Base-by-base conservation (phyloP, 1,140 invertebrate species). In the Cyphomyrmex costatus region DNA sequence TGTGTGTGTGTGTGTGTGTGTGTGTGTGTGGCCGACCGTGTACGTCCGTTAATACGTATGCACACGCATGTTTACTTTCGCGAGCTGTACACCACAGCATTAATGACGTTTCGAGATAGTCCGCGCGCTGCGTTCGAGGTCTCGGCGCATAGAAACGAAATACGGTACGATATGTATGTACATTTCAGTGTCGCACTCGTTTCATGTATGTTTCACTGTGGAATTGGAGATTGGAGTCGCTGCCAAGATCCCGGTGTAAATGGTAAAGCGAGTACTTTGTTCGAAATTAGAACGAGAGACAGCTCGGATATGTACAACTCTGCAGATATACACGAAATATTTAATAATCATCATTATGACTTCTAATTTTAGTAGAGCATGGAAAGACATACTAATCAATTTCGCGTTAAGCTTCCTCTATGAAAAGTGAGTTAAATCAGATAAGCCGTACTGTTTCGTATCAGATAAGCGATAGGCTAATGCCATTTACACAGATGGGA, bases 31-130 rank as follows among this genome's bases (percentile, higher is more conserved):
- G 6, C 63, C 36, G 79, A 51, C 36, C 33, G 14, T 27, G 27
- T 30, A 27, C 36, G 24, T 49, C 3, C 49, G 49, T 86, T 63
- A 70, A 42, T 53, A 36, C 27, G 66, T 58, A 21, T 53, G 66
- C 46, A 61, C 68, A 19, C 53, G 33, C 21, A 27, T 71, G 49
- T 80, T 71, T 56, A 74, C 46, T 19, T 73, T 49, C 58, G 8
- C 5, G 1, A 19, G 33, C 8, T 27, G n/a, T 80, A 36, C 21
- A 46, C 78, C 16, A 36, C 70, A 46, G 36, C 53, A 82, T 71
- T 82, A 80, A 82, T 60, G 53, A 56, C 66, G 24, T 73, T 82
- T 73, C 66, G 79, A 73, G 66, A 60, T 60, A 53, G 51, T 49
- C 51, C 30, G 30, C 21, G 16, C 51, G 16, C 2, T 21, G 63